phyloP scores from a whole-genome alignment of 2,797 vertebrate genomes.

The Clarias laeviceps region DNA sequence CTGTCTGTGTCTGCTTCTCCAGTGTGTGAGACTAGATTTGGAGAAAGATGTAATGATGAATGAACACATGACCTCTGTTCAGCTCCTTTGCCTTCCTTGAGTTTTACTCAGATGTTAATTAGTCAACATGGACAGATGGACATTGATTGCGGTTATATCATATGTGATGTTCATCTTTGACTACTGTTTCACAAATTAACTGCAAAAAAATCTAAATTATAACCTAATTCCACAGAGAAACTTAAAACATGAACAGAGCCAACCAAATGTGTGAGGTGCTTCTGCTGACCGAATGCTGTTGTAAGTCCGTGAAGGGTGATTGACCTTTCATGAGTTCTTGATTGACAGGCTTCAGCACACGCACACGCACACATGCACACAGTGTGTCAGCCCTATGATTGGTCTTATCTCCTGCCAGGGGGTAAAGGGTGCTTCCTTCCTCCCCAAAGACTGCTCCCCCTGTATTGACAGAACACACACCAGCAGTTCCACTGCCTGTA shows the following conservation, averaged over 20 bases:
- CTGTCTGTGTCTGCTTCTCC: not conserved
- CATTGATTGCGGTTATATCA: conserved; percentile 28
- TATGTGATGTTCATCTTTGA: not conserved
- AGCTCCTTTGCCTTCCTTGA: conserved; percentile 30
- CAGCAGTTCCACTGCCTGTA: conserved; percentile 43
- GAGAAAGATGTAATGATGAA: conserved; percentile 17
- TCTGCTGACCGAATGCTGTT: not conserved
- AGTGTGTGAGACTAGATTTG: conserved; percentile 10
- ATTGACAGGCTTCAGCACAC: conserved; percentile 27
- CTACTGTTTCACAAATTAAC: conserved; percentile 12
- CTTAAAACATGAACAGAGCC: not conserved
- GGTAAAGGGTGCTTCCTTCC: conserved; percentile 21
- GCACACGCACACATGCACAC: not conserved
- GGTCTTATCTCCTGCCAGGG: conserved; percentile 12
- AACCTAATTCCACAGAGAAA: not conserved
- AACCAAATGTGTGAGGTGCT: not conserved
- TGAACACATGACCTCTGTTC: conserved; percentile 29
- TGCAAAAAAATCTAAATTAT: not conserved
- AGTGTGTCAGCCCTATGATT: conserved; percentile 27
- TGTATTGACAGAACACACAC: conserved; percentile 62
- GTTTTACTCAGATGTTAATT: conserved; percentile 10
- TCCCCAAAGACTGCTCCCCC: conserved; percentile 46
- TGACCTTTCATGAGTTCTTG: conserved; percentile 16
- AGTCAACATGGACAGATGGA: conserved; percentile 32
- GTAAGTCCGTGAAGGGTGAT: not conserved